Conservation (phyloP, 2,797 vertebrate species). For the Benthosema pterotum region DNA sequence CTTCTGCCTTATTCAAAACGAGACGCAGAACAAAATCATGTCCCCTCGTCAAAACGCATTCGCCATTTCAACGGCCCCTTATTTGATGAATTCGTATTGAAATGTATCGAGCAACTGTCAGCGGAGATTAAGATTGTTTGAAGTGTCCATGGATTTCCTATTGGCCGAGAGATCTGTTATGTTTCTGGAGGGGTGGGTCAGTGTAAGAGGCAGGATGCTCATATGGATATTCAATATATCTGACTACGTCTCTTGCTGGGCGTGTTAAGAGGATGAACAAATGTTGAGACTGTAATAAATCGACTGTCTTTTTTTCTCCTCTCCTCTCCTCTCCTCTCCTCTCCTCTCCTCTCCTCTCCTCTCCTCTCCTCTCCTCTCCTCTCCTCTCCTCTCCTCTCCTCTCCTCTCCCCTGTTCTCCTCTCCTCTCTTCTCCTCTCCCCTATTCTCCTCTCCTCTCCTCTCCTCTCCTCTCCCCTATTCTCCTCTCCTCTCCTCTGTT, state of each 20-base stretch:
- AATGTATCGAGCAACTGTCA: slow-evolving; percentile 65
- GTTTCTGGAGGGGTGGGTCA: slow-evolving; percentile 61
- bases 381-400: too few species aligned
- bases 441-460: slow-evolving; percentile 17
- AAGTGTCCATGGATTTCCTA: slow-evolving; percentile 76
- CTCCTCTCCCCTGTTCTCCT: not conserved
- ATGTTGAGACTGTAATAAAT: slow-evolving; percentile 63
- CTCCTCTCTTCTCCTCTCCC: slow-evolving; percentile 23
- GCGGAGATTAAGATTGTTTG: slow-evolving; percentile 76
- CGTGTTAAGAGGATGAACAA: slow-evolving; percentile 66
- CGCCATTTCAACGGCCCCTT: slow-evolving; percentile 40
- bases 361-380: too few species aligned
- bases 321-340: slow-evolving; percentile 23
- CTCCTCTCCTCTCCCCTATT: too few species aligned
- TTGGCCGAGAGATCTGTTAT: slow-evolving; percentile 61
- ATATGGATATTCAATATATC: slow-evolving; percentile 76
- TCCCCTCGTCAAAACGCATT: slow-evolving; percentile 50
- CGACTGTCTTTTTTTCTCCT: slow-evolving; percentile 41
- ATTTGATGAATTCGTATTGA: slow-evolving; percentile 73
- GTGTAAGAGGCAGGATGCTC: slow-evolving; percentile 59
- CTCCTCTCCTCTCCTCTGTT: too few species aligned
- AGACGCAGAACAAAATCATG: slow-evolving; percentile 24
- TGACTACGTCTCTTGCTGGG: slow-evolving; percentile 57
- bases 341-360: slow-evolving; percentile 18
- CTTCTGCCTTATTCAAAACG: slow-evolving; percentile 56